Evolutionary conservation across 2,113 vertebrate genomes (phyloP).

Genomic region (Garra rufa): DNA sequence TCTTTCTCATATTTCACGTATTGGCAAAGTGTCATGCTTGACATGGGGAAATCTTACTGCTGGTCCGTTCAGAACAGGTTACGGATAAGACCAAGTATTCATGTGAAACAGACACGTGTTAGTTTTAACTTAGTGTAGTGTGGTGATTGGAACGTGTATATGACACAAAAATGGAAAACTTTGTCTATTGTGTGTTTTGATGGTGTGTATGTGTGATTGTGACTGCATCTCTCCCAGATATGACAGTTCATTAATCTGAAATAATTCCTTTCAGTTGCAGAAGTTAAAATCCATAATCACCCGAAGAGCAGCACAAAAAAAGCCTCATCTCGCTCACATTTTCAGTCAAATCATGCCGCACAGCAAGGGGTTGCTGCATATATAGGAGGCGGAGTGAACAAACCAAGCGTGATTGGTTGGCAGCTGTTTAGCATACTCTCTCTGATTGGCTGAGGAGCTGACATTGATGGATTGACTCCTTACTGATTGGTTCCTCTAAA

Average conservation of each 20-base stretch:
- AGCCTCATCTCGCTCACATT: neutral
- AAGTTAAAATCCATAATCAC: neutral
- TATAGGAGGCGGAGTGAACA: constrained; percentile 40
- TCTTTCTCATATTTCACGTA: constrained; percentile 51
- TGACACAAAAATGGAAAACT: neutral
- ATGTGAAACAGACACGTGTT: neutral
- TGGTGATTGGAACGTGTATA: neutral
- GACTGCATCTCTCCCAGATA: neutral
- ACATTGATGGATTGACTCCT: constrained; percentile 63
- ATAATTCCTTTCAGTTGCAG: neutral
- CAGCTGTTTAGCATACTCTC: constrained; percentile 31
- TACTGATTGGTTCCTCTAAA: constrained; percentile 53
- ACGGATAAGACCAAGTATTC: neutral
- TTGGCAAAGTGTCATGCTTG: constrained; percentile 11
- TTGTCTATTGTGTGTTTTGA: neutral
- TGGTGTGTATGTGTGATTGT: neutral
- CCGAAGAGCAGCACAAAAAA: neutral
- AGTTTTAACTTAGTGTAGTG: neutral
- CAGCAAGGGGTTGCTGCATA: constrained; percentile 23
- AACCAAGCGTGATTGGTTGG: constrained; percentile 54
- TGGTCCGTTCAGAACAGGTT: neutral
- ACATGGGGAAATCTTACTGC: neutral
- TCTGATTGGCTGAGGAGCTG: constrained; percentile 57
- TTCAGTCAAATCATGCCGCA: neutral
- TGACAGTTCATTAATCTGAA: neutral